Base-by-base conservation (phyloP, 2,888 invertebrate genomes). In the Melieria crassipennis region DNA sequence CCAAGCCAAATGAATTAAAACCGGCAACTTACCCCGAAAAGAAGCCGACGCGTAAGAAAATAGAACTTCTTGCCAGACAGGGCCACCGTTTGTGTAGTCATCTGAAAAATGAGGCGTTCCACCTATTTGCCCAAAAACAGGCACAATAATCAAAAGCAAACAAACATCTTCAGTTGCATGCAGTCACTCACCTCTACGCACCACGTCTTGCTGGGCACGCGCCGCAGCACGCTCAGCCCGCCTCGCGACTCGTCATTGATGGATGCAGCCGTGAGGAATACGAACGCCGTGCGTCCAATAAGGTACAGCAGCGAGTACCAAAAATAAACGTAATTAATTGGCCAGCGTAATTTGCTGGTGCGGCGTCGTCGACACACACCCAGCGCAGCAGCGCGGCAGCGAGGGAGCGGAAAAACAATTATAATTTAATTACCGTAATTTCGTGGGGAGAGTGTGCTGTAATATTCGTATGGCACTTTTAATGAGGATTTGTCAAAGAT, bases 41-140 rank as follows among this genome's bases (percentile, higher is more conserved):
- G 83, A 64, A 91, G 87, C 73, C 88, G 87, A 73, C 91, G 87
- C 0, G 90, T 89, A 43, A 92, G 82, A 67, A 87, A 87, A 77
- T 91, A 91, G 75, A 91, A 89, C 30, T 90, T 90, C 79, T 89
- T 89, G 46, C 91, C 92, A 10, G 90, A 89, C 55, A 92, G 80
- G 1, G 89, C 89, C 1, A 91, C 88, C 13, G 86, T 87, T 73
- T 89, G 89, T 50, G 89, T 86, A 55, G 87, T 86, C 73, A 91
- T 87, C 83, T 91, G 91, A 73, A 89, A 88, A 72, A 89, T 88
- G 47, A 91, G 86, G 64, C 91, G 87, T 78, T 88, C 89, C 62
- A 91, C 87, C 90, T 91, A 80, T 68, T 58, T 30, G 30, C 16
- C 16, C 16, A 16, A 16, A 16, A 16, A 16, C 16, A 16, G 16